phyloP scores from a whole-genome alignment of 2,888 invertebrate genomes.

The Liodrosophila aerea region DNA sequence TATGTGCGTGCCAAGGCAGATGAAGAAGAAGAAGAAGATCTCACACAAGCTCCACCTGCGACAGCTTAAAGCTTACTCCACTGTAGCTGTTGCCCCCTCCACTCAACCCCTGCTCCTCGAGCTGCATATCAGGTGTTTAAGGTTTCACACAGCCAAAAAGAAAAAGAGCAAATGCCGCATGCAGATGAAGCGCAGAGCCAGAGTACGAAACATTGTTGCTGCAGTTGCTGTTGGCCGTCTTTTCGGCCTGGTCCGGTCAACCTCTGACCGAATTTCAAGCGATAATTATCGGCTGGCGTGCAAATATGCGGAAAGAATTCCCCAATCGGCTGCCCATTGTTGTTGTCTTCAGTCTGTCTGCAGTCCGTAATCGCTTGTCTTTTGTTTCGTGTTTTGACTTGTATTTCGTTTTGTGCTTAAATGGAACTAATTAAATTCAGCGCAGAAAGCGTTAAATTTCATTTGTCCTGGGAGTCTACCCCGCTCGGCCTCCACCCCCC shows the following conservation, averaged over 20 bases:
- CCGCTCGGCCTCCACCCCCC: background rate
- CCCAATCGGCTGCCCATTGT: conserved; percentile 36
- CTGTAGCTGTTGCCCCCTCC: background rate
- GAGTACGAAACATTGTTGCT: no score
- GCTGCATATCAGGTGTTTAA: conserved; percentile 75
- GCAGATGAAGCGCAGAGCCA: conserved; percentile 48
- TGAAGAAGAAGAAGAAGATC: conserved; percentile 25
- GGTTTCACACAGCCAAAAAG: conserved; percentile 55
- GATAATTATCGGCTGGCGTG: conserved; percentile 81
- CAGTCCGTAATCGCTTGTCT: no score
- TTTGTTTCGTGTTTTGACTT: conserved; percentile 25
- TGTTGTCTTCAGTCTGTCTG: conserved; percentile 26
- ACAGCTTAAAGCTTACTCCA: background rate
- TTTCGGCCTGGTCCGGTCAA: conserved; percentile 54
- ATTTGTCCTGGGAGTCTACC: conserved; percentile 18
- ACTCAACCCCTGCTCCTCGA: background rate
- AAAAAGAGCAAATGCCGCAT: conserved; percentile 53
- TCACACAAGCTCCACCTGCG: conserved; percentile 63
- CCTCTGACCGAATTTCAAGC: conserved; percentile 80
- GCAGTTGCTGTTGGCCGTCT: background rate
- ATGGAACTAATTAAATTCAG: conserved; percentile 74
- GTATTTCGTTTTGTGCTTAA: conserved; percentile 50
- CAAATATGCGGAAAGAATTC: conserved; percentile 78
- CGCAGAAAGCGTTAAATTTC: conserved; percentile 63
- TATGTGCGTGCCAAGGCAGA: conserved; percentile 21